Evolutionary conservation across 2,113 vertebrate species (phyloP), one percentile per base, ranked within the genome.

Genomic region (Bombycilla garrulus): DNA sequence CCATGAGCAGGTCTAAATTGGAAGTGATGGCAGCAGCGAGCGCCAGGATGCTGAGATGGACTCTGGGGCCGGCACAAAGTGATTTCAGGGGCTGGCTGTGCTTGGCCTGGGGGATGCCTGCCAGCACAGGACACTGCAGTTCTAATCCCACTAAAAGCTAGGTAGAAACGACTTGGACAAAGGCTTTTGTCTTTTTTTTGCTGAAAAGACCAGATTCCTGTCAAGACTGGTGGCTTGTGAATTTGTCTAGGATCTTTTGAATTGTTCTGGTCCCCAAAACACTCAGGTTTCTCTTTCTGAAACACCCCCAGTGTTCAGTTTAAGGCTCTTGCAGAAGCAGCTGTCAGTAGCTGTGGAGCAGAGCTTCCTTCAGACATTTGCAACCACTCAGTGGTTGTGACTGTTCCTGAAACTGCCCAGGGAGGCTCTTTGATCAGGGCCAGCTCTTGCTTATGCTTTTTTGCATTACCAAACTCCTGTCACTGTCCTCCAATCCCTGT

Each of bases 201-300:
- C 57, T 81, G 73, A 56, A 85, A 94, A 76, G 73, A 87, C 15
- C 36, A 80, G 62, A 72, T 77, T 95, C 58, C 44, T 4, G 2
- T 90, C 33, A 65, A 62, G 58, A 50, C 38, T 76, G 35, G 70
- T 80, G 58, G 54, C 42, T 90, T 4, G 1, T 80, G 84, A 93
- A 86, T 91, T 95, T 87, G 62, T 80, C 61, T 85, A 72, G 78
- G 81, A 69, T 88, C 81, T 82, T 79, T 81, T 31, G 40, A 81
- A 64, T 57, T 71, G 73, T 72, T 95, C 91, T 72, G 62, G 71
- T 93, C 85, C 36, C 79, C 47, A 57, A 80, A 92, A 65, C 23
- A 42, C 66, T 80, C 71, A 53, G 58, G 62, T 80, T 95, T 95
- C 74, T 92, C 40, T 22, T 65, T 85, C 85, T 88, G 88, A 95